phyloP scores from a whole-genome alignment of 2,797 vertebrate species.

The Chelon auratus region DNA sequence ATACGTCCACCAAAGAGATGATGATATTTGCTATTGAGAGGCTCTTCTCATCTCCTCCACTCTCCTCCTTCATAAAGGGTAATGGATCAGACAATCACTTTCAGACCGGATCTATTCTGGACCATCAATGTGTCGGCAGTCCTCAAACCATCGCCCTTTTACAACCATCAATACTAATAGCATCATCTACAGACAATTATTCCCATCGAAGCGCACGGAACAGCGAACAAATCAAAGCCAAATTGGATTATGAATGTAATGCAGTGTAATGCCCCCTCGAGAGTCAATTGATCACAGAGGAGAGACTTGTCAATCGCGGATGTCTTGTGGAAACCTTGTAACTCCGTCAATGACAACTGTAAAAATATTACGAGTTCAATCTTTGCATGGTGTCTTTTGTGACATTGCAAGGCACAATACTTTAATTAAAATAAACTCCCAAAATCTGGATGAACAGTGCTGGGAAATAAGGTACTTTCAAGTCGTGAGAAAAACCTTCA shows the following conservation, averaged over 20 bases:
- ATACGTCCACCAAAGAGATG: slow-evolving; percentile 56
- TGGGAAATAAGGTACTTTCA: background rate
- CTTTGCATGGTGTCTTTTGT: slow-evolving; percentile 14
- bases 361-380: slow-evolving; percentile 32
- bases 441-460: background rate
- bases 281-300: slow-evolving; percentile 85
- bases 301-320: slow-evolving; percentile 81
- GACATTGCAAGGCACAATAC: background rate
- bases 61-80: slow-evolving; percentile 81
- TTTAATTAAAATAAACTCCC: background rate
- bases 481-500: background rate
- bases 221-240: slow-evolving; percentile 87
- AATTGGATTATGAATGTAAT: slow-evolving; percentile 87
- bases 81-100: slow-evolving; percentile 84
- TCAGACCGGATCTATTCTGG: slow-evolving; percentile 81
- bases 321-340: slow-evolving; percentile 73
- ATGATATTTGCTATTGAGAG: slow-evolving; percentile 66
- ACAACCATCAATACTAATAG: slow-evolving; percentile 87
- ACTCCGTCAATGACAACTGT: slow-evolving; percentile 63
- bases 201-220: slow-evolving; percentile 84
- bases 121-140: slow-evolving; percentile 83
- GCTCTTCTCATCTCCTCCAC: slow-evolving; percentile 52
- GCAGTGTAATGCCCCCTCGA: slow-evolving; percentile 82
- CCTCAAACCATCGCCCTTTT: slow-evolving; percentile 82
- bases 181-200: slow-evolving; percentile 87